A percentile compares a stretch with the other conserved stretches of the same genome.
These are phyloP conservation scores for Porites rus DNA, from an alignment of 92 coral and sea anemone species.

Conservation along the genomic window DNA sequence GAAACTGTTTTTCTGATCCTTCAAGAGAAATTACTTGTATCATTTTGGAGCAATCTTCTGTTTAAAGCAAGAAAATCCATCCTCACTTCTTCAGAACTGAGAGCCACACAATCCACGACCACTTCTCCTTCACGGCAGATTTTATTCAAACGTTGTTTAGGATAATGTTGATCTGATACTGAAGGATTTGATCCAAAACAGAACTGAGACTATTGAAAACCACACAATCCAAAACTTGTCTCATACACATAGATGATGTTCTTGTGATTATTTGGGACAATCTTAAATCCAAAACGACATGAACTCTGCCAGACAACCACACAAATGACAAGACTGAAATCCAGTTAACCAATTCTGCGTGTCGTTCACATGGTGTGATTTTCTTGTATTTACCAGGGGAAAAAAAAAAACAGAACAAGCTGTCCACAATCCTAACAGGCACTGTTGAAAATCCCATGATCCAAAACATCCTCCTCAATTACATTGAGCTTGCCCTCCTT, in stretches of 20 bases:
- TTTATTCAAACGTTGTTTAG: not conserved
- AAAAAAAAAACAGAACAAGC: too few species aligned
- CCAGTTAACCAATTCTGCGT: too few species aligned
- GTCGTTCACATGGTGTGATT: too few species aligned
- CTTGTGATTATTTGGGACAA: not conserved
- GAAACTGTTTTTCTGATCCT: not conserved
- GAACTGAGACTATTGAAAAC: not conserved
- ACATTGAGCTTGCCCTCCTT: too few species aligned
- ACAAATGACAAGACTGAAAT: too few species aligned
- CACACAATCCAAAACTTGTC: not conserved
- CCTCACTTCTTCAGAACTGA: not conserved
- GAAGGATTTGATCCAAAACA: not conserved
- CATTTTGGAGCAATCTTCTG: not conserved
- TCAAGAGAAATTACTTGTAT: not conserved
- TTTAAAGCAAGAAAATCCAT: not conserved
- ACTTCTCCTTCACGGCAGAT: not conserved
- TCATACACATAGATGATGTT: not conserved
- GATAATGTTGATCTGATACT: not conserved
- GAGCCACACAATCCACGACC: not conserved
- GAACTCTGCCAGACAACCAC: too few species aligned
- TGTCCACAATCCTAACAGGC: too few species aligned
- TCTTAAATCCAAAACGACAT: not conserved
- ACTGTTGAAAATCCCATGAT: too few species aligned
- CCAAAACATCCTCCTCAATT: too few species aligned
- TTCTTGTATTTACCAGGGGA: too few species aligned